A percentile compares a stretch with the other conserved stretches of the same genome.
Conservation (phyloP, 2,113 vertebrate genomes). For the Neofelis nebulosa region DNA sequence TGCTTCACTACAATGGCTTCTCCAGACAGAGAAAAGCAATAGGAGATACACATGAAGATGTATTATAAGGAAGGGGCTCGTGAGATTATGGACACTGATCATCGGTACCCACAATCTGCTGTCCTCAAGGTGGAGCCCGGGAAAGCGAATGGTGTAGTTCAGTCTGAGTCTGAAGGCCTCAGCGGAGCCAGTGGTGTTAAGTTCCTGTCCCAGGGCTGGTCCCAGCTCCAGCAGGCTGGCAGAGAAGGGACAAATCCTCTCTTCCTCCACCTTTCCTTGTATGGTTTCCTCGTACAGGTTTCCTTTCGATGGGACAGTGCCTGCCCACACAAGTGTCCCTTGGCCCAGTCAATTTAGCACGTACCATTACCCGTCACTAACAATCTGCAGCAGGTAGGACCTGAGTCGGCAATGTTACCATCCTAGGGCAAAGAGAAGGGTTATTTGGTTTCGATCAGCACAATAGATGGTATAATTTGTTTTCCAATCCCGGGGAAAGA, state of each 20-base stretch:
- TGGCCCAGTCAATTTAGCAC: neutral
- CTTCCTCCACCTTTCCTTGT: neutral
- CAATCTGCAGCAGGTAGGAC: neutral
- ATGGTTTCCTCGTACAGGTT: too few species aligned
- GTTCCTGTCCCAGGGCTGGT: neutral
- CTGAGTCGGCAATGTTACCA: neutral
- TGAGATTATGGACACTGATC: neutral
- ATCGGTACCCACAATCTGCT: neutral
- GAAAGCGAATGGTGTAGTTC: neutral
- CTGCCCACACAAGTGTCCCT: rapidly evolving
- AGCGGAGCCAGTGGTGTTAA: neutral
- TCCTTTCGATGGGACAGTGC: neutral
- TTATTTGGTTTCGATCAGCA: neutral
- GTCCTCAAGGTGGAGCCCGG: neutral
- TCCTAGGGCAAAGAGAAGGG: neutral
- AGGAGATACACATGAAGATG: too few species aligned
- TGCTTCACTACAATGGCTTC: neutral
- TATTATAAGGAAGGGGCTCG: neutral
- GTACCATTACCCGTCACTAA: neutral
- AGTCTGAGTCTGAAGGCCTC: neutral
- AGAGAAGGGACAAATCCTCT: neutral
- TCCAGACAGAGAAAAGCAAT: neutral
- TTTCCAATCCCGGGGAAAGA: neutral
- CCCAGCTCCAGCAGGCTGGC: neutral
- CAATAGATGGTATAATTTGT: neutral